phyloP scores from a whole-genome alignment of 2,797 vertebrate genomes.

The Pseudopleuronectes americanus region DNA sequence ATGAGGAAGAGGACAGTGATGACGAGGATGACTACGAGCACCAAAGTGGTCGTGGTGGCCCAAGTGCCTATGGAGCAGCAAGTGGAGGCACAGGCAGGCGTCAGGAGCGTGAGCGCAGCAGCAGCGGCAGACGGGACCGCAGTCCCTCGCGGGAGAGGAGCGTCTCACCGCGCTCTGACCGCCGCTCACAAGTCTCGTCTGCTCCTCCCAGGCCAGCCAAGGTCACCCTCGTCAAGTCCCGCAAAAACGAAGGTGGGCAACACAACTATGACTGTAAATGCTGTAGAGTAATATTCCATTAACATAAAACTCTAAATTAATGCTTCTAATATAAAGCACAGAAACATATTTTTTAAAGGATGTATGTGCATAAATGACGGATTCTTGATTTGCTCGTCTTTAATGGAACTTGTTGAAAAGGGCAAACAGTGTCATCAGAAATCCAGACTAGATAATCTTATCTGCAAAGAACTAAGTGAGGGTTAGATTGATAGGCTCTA shows the following conservation, averaged over 20 bases:
- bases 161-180: slow-evolving; percentile 92
- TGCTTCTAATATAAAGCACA: too few species aligned
- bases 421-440: background rate
- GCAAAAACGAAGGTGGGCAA: slow-evolving; percentile 94
- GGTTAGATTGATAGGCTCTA: background rate
- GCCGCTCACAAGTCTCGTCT: slow-evolving; percentile 88
- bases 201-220: slow-evolving; percentile 92
- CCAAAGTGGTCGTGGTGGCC: slow-evolving; percentile 75
- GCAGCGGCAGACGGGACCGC: slow-evolving; percentile 81
- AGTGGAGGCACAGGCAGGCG: slow-evolving; percentile 81
- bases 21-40: slow-evolving; percentile 91
- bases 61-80: slow-evolving; percentile 77
- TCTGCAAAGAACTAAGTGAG: background rate
- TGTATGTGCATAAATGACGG: too few species aligned
- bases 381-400: background rate
- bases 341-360: too few species aligned
- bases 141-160: slow-evolving; percentile 94
- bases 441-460: background rate
- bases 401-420: background rate
- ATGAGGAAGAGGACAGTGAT: slow-evolving; percentile 95
- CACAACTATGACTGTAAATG: background rate
- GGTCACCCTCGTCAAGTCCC: slow-evolving; percentile 96
- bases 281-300: background rate
- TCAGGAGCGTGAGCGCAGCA: slow-evolving; percentile 75
- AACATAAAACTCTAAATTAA: too few species aligned